Evolutionary conservation across 2,888 invertebrate species (phyloP).

Genomic region (Phortica okadai): DNA sequence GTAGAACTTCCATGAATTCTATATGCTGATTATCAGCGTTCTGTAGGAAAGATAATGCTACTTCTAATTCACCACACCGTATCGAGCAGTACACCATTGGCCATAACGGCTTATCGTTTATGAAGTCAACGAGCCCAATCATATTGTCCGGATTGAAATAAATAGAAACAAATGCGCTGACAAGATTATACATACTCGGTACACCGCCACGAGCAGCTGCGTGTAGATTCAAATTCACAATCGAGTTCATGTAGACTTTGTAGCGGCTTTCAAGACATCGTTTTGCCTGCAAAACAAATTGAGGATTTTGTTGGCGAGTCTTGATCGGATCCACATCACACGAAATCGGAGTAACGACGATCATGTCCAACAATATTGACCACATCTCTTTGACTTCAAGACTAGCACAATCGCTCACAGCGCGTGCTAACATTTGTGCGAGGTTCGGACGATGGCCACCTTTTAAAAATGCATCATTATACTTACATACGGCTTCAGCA

Average conservation of each 20-base stretch:
- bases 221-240: slow-evolving; percentile 87
- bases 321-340: slow-evolving; percentile 85
- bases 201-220: slow-evolving; percentile 90
- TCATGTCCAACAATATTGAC: slow-evolving; percentile 84
- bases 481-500: slow-evolving; percentile 84
- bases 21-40: slow-evolving; percentile 79
- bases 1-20: slow-evolving; percentile 86
- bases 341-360: slow-evolving; percentile 85
- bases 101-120: slow-evolving; percentile 93
- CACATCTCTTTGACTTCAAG: too few relatives aligned
- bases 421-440: slow-evolving; percentile 82
- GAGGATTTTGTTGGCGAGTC: slow-evolving; percentile 84
- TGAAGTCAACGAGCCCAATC: slow-evolving; percentile 88
- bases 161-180: slow-evolving; percentile 89
- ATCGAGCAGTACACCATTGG: slow-evolving; percentile 95
- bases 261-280: slow-evolving; percentile 91
- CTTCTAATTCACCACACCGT: slow-evolving; percentile 90
- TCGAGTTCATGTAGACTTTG: slow-evolving; percentile 88
- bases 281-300: slow-evolving; percentile 86
- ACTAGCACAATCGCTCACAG: too few relatives aligned
- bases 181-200: slow-evolving; percentile 91
- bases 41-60: slow-evolving; percentile 83
- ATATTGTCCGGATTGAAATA: slow-evolving; percentile 77
- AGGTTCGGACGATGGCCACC: slow-evolving; percentile 86
- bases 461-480: slow-evolving; percentile 87